These are phyloP conservation scores for Exocentrus adspersus DNA, from an alignment of 2,888 invertebrate species.

Conservation along the genomic window DNA sequence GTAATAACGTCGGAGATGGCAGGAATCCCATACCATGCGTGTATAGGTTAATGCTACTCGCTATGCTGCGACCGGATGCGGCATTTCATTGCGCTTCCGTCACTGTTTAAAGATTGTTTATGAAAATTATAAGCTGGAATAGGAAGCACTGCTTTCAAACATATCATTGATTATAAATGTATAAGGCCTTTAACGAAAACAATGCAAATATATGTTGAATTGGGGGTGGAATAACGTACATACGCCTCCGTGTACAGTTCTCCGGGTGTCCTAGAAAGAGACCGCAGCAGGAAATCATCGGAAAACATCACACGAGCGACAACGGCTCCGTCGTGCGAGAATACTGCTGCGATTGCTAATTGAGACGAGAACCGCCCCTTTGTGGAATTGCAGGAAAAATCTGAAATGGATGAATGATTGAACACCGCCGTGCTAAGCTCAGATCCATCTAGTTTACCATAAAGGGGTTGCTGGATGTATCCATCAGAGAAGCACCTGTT, in stretches of 20 bases:
- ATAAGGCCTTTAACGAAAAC: too few species aligned
- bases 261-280: conserved; percentile 3
- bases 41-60: conserved; percentile 7
- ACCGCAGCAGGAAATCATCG: conserved; percentile 5
- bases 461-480: neutral
- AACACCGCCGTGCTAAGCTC: too few species aligned
- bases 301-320: neutral
- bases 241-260: neutral
- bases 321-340: conserved; percentile 21
- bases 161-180: too few species aligned
- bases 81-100: neutral
- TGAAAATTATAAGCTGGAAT: too few species aligned
- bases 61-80: neutral
- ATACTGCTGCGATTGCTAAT: conserved; percentile 16
- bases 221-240: neutral
- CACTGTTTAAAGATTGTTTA: too few species aligned
- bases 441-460: neutral
- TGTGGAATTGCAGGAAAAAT: too few species aligned
- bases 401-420: too few species aligned
- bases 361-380: conserved; percentile 7
- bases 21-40: conserved; percentile 14
- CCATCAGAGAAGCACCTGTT: too few species aligned
- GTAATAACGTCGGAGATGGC: neutral
- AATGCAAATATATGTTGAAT: too few species aligned
- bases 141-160: too few species aligned